Percentiles rank a stretch among this genome's conserved stretches.
These are phyloP conservation scores for Andrena haemorrhoa DNA, from an alignment of 2,888 invertebrate species.

Conservation along the genomic window DNA sequence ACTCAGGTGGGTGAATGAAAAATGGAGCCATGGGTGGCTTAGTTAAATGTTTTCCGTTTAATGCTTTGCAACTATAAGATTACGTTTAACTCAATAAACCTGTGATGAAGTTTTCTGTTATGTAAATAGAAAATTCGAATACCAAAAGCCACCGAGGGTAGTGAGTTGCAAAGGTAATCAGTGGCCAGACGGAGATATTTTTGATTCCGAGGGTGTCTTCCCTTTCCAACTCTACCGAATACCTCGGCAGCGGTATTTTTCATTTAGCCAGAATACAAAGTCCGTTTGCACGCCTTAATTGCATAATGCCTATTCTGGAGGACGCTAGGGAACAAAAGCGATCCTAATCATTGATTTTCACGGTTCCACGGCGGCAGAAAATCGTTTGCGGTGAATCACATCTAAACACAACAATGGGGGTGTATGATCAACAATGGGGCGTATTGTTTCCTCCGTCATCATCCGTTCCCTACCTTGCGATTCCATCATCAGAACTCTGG, in stretches of 20 bases:
- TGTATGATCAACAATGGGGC: slow-evolving; percentile 59
- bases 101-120: neutral
- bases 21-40: neutral
- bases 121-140: neutral
- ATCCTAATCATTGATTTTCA: slow-evolving; percentile 58
- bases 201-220: neutral
- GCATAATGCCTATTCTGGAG: slow-evolving; percentile 30
- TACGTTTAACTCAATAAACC: no score
- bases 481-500: slow-evolving; percentile 61
- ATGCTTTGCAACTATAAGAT: no score
- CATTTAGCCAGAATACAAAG: slow-evolving; percentile 2
- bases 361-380: slow-evolving; percentile 50
- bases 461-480: slow-evolving; percentile 55
- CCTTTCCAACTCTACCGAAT: neutral
- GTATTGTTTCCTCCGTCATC: slow-evolving; percentile 63
- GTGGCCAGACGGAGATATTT: slow-evolving; percentile 9
- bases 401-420: slow-evolving; percentile 65
- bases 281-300: slow-evolving; percentile 26
- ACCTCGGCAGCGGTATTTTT: neutral
- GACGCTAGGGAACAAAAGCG: slow-evolving; percentile 43
- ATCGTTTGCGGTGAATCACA: slow-evolving; percentile 64
- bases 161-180: neutral
- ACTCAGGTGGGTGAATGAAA: neutral
- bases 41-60: no score
- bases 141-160: neutral